Conservation (phyloP, 2,888 invertebrate genomes). For the Hesperia comma region DNA sequence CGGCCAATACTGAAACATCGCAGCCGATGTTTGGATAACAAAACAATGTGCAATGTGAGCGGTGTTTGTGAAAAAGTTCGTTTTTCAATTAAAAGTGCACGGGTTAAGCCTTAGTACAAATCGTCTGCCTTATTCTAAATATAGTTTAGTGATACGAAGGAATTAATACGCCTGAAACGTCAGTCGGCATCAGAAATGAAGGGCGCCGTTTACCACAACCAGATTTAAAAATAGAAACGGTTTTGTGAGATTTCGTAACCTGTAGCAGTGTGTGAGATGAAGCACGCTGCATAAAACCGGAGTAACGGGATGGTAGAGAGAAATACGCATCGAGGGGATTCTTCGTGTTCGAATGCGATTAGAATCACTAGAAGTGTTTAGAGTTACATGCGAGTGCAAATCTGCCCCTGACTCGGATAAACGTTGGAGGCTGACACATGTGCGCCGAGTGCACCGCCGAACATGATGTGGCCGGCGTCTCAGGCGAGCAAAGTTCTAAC, state of each 20-base stretch:
- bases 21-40: not conserved
- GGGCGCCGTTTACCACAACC: slow-evolving; percentile 11
- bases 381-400: slow-evolving; percentile 35
- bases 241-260: slow-evolving; percentile 40
- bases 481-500: slow-evolving; percentile 88
- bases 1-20: not conserved
- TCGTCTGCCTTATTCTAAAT: slow-evolving; percentile 15
- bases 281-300: slow-evolving; percentile 38
- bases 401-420: slow-evolving; percentile 43
- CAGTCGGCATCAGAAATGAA: not conserved
- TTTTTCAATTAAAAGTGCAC: not conserved
- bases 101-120: slow-evolving; percentile 16
- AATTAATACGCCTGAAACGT: slow-evolving; percentile 12
- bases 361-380: slow-evolving; percentile 44
- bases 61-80: slow-evolving; percentile 13
- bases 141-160: slow-evolving; percentile 5
- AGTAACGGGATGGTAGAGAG: slow-evolving; percentile 31
- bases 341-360: slow-evolving; percentile 11
- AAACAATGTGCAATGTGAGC: slow-evolving; percentile 28
- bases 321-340: slow-evolving; percentile 5
- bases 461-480: slow-evolving; percentile 89
- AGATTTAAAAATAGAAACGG: slow-evolving; percentile 40
- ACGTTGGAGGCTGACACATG: slow-evolving; percentile 32
- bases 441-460: slow-evolving; percentile 9
- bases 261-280: not conserved